Conservation (phyloP, 2,888 invertebrate genomes). For the Ennomos fuscantarius region DNA sequence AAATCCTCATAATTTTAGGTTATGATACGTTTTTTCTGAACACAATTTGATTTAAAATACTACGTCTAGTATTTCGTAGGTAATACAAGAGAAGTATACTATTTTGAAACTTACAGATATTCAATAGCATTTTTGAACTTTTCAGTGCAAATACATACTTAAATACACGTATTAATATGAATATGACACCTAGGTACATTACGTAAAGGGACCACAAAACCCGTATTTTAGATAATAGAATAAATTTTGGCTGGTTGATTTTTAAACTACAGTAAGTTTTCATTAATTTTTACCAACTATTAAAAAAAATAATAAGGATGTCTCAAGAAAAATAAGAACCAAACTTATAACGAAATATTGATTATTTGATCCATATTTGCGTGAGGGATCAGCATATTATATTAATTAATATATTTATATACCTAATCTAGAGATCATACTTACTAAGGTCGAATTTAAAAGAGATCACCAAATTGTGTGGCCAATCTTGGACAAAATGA, state of each 20-base stretch:
- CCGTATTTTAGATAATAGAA: conserved; percentile 42
- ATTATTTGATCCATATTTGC: too few relatives aligned
- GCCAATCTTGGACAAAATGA: conserved; percentile 4
- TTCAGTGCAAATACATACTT: not conserved
- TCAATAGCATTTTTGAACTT: too few relatives aligned
- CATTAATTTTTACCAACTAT: not conserved
- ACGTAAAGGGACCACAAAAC: conserved; percentile 36
- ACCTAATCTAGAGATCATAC: conserved; percentile 14
- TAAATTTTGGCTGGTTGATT: conserved; percentile 10
- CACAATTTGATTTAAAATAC: too few relatives aligned
- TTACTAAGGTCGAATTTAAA: conserved; percentile 6
- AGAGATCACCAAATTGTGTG: conserved; percentile 12
- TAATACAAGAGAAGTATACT: too few relatives aligned
- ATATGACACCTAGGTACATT: conserved; percentile 1
- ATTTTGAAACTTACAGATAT: too few relatives aligned
- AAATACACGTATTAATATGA: not conserved
- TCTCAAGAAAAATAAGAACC: too few relatives aligned
- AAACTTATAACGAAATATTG: too few relatives aligned
- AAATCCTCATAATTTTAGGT: too few relatives aligned
- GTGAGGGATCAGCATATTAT: too few relatives aligned
- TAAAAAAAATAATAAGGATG: not conserved
- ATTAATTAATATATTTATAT: not conserved
- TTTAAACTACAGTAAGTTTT: not conserved
- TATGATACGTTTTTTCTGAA: too few relatives aligned
- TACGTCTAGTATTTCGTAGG: too few relatives aligned